Evolutionary conservation across 1,140 invertebrate genomes (phyloP).

Genomic region (Zaprionus lachaisei): DNA sequence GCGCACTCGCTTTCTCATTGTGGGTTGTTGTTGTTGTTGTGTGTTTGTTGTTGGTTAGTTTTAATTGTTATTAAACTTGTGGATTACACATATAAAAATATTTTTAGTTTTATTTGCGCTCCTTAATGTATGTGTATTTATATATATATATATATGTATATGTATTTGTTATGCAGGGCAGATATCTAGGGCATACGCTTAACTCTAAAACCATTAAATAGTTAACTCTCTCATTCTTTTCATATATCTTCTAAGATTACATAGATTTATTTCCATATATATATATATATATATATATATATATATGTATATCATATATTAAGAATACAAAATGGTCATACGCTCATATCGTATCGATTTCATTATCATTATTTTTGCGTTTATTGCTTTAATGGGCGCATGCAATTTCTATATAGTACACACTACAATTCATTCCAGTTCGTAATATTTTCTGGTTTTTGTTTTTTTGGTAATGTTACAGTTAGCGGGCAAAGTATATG

Average conservation of each 20-base stretch:
- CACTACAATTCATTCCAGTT: constrained; percentile 24
- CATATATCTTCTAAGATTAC: constrained; percentile 39
- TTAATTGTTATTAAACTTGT: constrained; percentile 63
- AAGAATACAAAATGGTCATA: constrained; percentile 50
- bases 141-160: constrained; percentile 32
- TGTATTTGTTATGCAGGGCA: constrained; percentile 40
- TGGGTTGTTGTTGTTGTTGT: constrained; percentile 21
- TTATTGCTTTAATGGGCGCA: constrained; percentile 64
- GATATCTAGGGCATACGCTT: constrained; percentile 52
- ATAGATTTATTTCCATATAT: constrained; percentile 37
- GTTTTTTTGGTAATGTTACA: constrained; percentile 40
- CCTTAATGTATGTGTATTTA: constrained; percentile 30
- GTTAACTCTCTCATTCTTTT: constrained; percentile 44
- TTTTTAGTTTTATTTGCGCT: constrained; percentile 41
- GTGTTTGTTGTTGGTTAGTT: constrained; percentile 38
- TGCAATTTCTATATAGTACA: constrained; percentile 27
- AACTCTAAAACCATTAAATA: constrained; percentile 71
- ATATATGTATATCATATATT: constrained; percentile 12
- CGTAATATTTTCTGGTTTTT: constrained; percentile 3
- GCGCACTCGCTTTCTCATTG: constrained; percentile 40
- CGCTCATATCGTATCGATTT: constrained; percentile 29
- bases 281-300: too few species aligned
- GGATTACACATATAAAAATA: constrained; percentile 76
- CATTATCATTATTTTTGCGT: constrained; percentile 31
- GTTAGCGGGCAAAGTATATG: constrained; percentile 29